A percentile compares a stretch with the other conserved stretches of the same genome.
These are phyloP conservation scores for Drosophila paranaensis DNA, from an alignment of 2,888 invertebrate genomes.

Conservation along the genomic window DNA sequence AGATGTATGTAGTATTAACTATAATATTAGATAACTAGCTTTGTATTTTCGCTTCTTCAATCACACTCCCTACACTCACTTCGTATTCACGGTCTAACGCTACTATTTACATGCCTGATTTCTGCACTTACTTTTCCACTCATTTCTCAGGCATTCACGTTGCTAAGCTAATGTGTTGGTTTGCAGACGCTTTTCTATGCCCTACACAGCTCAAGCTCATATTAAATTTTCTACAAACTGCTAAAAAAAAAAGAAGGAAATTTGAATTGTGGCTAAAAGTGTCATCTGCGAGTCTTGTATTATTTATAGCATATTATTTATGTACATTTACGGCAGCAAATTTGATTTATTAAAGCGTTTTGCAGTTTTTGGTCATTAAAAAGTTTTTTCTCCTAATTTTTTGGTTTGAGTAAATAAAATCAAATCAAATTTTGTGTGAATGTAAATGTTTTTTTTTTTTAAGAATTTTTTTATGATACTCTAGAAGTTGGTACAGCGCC, in stretches of 20 bases:
- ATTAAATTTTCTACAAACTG: constrained; percentile 9
- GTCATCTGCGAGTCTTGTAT: constrained; percentile 36
- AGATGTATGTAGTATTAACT: constrained; percentile 16
- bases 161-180: constrained; percentile 7
- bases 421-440: constrained; percentile 15
- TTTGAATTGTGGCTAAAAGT: not conserved
- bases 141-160: too few relatives aligned
- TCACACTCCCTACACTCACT: constrained; percentile 4
- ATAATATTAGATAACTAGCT: constrained; percentile 21
- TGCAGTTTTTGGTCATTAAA: constrained; percentile 52
- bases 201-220: constrained; percentile 40
- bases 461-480: constrained; percentile 23
- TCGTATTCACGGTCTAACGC: constrained; percentile 3
- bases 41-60: constrained; percentile 10
- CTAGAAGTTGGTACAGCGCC: constrained; percentile 56
- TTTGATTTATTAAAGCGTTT: constrained; percentile 59
- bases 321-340: constrained; percentile 56
- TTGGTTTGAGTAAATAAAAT: constrained; percentile 28
- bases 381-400: not conserved
- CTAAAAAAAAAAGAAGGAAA: not conserved
- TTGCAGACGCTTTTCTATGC: constrained; percentile 15
- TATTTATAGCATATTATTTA: constrained; percentile 9
- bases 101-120: constrained; percentile 20
- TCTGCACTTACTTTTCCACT: not conserved
- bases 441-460: constrained; percentile 33